Evolutionary conservation across 2,888 invertebrate species (phyloP).

Genomic region (Stenchaetothrips biformis): DNA sequence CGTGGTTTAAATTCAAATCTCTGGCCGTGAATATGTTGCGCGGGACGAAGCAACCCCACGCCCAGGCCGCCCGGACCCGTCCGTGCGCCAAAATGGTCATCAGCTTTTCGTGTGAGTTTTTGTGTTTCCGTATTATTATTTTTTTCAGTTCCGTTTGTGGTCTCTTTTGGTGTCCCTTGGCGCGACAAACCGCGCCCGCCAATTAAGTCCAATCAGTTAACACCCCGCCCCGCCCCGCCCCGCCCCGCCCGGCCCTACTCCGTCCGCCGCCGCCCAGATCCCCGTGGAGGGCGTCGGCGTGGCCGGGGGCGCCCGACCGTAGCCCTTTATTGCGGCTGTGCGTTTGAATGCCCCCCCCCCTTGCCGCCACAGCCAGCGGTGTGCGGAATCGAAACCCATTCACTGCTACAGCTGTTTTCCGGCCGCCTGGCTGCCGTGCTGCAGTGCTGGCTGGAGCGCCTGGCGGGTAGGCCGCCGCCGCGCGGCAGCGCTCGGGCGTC

Average conservation of each 20-base stretch:
- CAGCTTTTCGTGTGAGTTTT: neutral
- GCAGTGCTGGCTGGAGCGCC: too few species aligned
- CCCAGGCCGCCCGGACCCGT: too few species aligned
- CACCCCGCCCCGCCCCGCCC: neutral
- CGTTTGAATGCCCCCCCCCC: neutral
- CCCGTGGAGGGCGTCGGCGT: neutral
- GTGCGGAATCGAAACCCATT: neutral
- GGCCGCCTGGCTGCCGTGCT: too few species aligned
- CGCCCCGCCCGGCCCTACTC: neutral
- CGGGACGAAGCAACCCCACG: too few species aligned
- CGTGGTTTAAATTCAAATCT: neutral
- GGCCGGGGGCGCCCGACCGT: conserved; percentile 19
- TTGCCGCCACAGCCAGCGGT: too few species aligned
- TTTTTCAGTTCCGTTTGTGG: neutral
- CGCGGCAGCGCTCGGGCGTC: too few species aligned
- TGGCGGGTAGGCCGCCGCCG: too few species aligned
- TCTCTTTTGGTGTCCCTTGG: neutral
- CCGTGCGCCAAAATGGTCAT: too few species aligned
- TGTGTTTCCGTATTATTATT: neutral
- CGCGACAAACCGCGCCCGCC: neutral
- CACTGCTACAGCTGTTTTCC: neutral
- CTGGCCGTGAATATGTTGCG: neutral
- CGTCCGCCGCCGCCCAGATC: neutral
- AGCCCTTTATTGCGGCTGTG: neutral
- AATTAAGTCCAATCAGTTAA: conserved; percentile 17